These are phyloP conservation scores for Papilio aristodemus DNA, from an alignment of 1,140 invertebrate genomes.

Conservation along the genomic window DNA sequence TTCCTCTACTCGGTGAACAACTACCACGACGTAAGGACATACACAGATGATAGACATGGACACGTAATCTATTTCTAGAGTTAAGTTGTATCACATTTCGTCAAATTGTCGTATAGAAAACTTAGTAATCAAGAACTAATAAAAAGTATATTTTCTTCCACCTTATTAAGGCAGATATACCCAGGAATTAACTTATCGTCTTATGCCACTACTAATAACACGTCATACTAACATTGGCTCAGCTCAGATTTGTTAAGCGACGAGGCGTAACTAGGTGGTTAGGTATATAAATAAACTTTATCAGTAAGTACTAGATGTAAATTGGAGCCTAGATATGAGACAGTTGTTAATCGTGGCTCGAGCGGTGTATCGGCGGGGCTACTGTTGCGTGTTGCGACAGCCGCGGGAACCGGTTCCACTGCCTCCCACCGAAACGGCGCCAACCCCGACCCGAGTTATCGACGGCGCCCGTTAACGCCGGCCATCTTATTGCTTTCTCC, in stretches of 20 bases:
- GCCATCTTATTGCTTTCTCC: conserved; percentile 51
- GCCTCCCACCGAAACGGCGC: conserved; percentile 56
- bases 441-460: conserved; percentile 51
- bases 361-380: conserved; percentile 66
- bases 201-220: too few relatives aligned
- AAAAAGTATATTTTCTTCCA: too few relatives aligned
- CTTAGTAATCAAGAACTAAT: too few relatives aligned
- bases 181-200: too few relatives aligned
- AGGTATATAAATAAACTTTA: not conserved
- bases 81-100: too few relatives aligned
- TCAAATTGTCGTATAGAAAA: too few relatives aligned
- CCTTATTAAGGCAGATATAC: too few relatives aligned
- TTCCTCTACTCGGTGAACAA: not conserved
- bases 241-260: too few relatives aligned
- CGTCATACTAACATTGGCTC: too few relatives aligned
- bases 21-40: too few relatives aligned
- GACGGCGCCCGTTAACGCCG: conserved; percentile 24
- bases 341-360: conserved; percentile 65
- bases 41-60: too few relatives aligned
- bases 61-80: too few relatives aligned
- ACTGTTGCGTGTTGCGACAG: conserved; percentile 72
- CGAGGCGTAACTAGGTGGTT: not conserved
- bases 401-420: conserved; percentile 60
- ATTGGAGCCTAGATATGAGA: conserved; percentile 41
- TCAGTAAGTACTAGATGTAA: conserved; percentile 22